Evolutionary conservation across 2,113 vertebrate species (phyloP).

Genomic region (Pteruthius melanotis): DNA sequence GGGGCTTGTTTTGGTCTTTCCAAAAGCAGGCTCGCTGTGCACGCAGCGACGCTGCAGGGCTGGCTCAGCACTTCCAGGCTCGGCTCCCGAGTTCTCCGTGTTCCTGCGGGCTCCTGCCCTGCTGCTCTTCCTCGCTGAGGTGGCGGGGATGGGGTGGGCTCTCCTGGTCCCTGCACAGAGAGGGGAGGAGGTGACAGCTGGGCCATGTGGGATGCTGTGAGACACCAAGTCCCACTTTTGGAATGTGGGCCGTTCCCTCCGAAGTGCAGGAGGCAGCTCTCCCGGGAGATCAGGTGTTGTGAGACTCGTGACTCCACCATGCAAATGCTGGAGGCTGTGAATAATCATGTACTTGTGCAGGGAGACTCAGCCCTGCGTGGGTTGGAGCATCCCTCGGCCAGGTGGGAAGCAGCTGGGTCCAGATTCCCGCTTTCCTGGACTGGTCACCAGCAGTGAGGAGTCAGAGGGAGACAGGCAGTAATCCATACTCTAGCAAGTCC

Average conservation of each 20-base stretch:
- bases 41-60: neutral
- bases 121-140: neutral
- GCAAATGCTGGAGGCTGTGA: conserved; percentile 53
- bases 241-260: conserved; percentile 50
- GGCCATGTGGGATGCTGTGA: conserved; percentile 52
- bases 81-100: neutral
- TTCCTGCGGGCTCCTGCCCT: neutral
- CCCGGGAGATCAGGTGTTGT: conserved; percentile 57
- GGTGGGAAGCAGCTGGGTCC: neutral
- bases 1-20: neutral
- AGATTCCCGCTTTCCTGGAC: neutral
- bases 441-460: neutral
- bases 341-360: conserved; percentile 52
- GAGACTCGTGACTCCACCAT: conserved; percentile 59
- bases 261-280: conserved; percentile 50
- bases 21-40: neutral
- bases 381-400: conserved; percentile 31
- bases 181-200: conserved; percentile 40
- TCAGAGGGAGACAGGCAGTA: neutral
- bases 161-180: neutral
- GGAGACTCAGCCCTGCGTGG: conserved; percentile 36
- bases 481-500: neutral
- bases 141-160: neutral
- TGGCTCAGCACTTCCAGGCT: neutral
- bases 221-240: conserved; percentile 44